Base-by-base conservation (phyloP, 2,888 invertebrate species). In the Neoascia interrupta region DNA sequence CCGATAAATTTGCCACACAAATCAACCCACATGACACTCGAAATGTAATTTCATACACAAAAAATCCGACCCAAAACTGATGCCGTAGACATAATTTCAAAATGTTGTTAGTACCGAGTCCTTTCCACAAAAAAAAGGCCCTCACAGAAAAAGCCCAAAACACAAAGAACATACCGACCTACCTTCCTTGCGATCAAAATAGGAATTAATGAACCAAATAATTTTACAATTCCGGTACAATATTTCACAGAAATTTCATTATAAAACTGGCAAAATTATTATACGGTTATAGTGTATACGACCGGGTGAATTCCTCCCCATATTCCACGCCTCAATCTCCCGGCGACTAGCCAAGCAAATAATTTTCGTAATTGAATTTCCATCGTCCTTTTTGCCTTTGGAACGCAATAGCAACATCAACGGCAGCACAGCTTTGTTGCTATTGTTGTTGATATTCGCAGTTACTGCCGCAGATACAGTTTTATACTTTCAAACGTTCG, bases 321-420 rank as follows among this genome's bases (percentile, higher is more conserved):
- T 63, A 23, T 45, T 49, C 39, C 36, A 31, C 26, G 15, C 28
- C 36, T 5, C 16, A 19, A 37, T 45, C 36, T n/a, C n/a, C 45
- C 81, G 80, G 70, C 81, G 73, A 76, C 81, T 74, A 82, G 81
- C 81, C 83, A 81, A 83, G 82, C 83, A 83, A 83, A 83, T 83
- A 81, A 83, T 83, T 83, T 83, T 81, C 81, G 82, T 83, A 83
- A 83, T 83, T 83, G 82, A 82, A 83, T 83, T 83, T 81, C 82
- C 73, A 81, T 81, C 73, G 68, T 81, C 61, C 72, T 63, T 81
- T 81, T 81, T 68, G 73, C 53, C 63, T 60, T 75, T 73, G 68
- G 70, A 63, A 61, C 45, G 61, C 64, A 43, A 26, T 37, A 37
- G 39, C 47, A 41, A 18, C 54, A 34, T 19, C 37, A 47, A 23